Evolutionary conservation across 2,888 invertebrate species (phyloP), one percentile per base, ranked within the genome.

Genomic region (Mesorhabditis sp.): DNA sequence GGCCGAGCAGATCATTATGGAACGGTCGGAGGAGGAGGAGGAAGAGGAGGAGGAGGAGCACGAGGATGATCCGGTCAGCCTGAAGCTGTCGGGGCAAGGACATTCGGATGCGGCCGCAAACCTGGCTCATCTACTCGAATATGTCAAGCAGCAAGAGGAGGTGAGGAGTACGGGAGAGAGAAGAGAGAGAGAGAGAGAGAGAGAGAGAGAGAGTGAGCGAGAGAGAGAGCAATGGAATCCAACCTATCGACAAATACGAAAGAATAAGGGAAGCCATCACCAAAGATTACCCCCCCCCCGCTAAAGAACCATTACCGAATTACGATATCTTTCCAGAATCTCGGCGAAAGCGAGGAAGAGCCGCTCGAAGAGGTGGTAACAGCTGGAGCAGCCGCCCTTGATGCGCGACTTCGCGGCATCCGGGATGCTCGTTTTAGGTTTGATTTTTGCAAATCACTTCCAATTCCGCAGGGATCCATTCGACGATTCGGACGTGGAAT

Each of bases 401-500:
- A 50, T 50, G 58, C 58, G 58, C 7, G 58, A n/a, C 58, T 13
- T 50, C 28, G 28, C 28, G 28, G 28, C 28, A n/a, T n/a, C 7
- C 58, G n/a, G 58, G n/a, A n/a, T 50, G 58, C 7, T 50, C 10
- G n/a, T 50, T n/a, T 50, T n/a, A 50, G 58, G n/a, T 50, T 50
- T 50, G 58, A 50, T 50, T n/a, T 50, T 50, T 50, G 7, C 7
- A 10, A 50, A 50, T 50, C 58, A n/a, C 7, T 50, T 50, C 58
- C 58, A 50, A 13, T 50, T 28, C 28, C 28, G 58, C 58, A 50
- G 58, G n/a, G 58, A 50, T 50, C 58, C 58, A n/a, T 50, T 50
- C 58, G 58, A 50, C 58, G 58, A 50, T 13, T 50, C 58, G n/a
- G 58, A 50, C n/a, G 58, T 50, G 58, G 58, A 50, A 13, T 50